These are phyloP conservation scores for Lamprotornis superbus DNA, from an alignment of 2,113 vertebrate species.

Conservation along the genomic window DNA sequence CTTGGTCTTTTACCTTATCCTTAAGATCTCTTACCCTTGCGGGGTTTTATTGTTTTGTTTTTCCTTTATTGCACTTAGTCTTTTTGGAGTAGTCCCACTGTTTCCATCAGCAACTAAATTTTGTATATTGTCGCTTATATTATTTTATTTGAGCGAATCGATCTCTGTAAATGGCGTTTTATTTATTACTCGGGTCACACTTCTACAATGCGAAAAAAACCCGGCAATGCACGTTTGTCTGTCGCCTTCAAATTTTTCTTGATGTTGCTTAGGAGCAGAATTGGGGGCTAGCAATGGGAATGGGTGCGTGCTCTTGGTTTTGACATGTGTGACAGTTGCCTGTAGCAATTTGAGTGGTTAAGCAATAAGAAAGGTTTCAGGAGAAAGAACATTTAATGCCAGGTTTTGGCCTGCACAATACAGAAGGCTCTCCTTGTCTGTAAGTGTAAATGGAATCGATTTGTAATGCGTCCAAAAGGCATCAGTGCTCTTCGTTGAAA, in stretches of 20 bases:
- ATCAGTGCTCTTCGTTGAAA: not conserved
- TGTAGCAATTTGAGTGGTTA: not conserved
- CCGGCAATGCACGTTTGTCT: not conserved
- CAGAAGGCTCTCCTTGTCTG: not conserved
- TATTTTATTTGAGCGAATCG: not conserved
- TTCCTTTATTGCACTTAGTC: not conserved
- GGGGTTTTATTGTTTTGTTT: rapidly evolving
- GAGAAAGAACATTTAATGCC: not conserved
- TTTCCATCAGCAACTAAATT: not conserved
- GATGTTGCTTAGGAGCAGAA: not conserved
- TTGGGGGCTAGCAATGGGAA: not conserved
- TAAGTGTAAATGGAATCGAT: not conserved
- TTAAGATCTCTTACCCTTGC: too few relatives aligned
- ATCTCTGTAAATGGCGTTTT: not conserved
- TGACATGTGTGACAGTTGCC: slow-evolving; percentile 32
- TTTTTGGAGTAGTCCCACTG: not conserved
- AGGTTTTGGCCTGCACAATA: not conserved
- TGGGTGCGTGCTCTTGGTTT: not conserved
- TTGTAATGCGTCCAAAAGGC: not conserved
- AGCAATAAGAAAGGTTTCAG: not conserved
- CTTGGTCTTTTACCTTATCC: not conserved
- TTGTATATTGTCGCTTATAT: not conserved
- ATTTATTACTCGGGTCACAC: not conserved
- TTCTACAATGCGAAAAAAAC: not conserved
- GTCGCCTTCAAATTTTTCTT: not conserved